Percentiles rank a stretch among this genome's conserved stretches.
These are phyloP conservation scores for Rhadina sibilatrix DNA, from an alignment of 2,113 vertebrate species.

Conservation along the genomic window DNA sequence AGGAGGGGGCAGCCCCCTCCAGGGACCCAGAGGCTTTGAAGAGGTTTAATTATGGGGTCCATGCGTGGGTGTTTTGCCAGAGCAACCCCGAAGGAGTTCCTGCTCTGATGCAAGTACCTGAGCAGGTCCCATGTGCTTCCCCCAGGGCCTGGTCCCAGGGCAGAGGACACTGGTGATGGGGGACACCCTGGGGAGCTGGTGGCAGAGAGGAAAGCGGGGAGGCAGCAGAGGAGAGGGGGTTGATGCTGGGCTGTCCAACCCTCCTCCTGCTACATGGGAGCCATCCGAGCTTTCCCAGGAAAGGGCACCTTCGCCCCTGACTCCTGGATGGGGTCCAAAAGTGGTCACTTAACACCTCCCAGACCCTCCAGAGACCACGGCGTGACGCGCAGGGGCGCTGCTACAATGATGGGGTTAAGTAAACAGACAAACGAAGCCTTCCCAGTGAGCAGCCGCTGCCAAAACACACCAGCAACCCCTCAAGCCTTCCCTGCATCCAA, in stretches of 20 bases:
- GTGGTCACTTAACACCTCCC: background rate
- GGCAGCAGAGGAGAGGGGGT: background rate
- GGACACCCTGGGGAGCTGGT: background rate
- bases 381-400: background rate
- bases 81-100: background rate
- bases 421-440: slow-evolving; percentile 8
- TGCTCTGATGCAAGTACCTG: background rate
- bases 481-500: background rate
- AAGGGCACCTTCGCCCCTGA: background rate
- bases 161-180: background rate
- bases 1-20: background rate
- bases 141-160: accelerated
- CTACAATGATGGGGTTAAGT: background rate
- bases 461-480: background rate
- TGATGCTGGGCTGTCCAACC: background rate
- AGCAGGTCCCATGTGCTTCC: background rate
- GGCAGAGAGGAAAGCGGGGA: background rate
- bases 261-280: background rate
- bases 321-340: background rate
- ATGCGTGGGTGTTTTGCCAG: background rate
- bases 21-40: background rate
- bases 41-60: background rate
- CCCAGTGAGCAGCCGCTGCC: background rate
- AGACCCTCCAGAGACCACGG: background rate
- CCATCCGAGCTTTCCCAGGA: background rate